Base-by-base conservation (phyloP, 2,888 invertebrate species). In the Mimas tiliae region DNA sequence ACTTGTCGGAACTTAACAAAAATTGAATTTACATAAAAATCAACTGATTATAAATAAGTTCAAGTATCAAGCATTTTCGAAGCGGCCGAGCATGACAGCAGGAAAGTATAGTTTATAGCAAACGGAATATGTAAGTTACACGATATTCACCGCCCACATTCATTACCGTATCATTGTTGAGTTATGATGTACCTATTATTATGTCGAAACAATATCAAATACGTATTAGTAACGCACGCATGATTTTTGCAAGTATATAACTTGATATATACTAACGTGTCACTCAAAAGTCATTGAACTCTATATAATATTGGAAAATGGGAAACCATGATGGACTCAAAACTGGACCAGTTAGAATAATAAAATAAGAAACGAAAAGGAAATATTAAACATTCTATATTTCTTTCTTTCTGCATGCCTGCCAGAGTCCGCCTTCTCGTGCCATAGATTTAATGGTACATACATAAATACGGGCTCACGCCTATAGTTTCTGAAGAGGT, bases 161-260 rank as follows among this genome's bases (percentile, higher is more conserved):
- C 19, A 58, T 42, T 58, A 42, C 58, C 58, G 58, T 58, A 19
- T 58, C 38, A 58, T 55, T 55, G 38, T 55, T n/a, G n/a, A n/a
- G n/a, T n/a, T 53, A 53, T 34, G 27, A 7, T 34, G 34, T 45
- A 53, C 38, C n/a, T n/a, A n/a, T n/a, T 14, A 53, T 38, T 38
- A 38, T 58, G 19, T 42, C 58, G 38, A 42, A 58, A 42, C 38
- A 42, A 58, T 58, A 58, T 58, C 42, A 58, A 42, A 42, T 11
- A 58, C 21, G 1, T 19, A 19, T 58, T 58, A 58, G 58, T 58
- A 38, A 38, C 58, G 58, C 58, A 58, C 58, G 58, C 42, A 58
- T 38, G 58, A 42, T 19, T 58, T 16, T 19, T 12, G 58, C 42
- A 11, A 34, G 34, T 55, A 42, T 9, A 50, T 3, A 50, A 19